Evolutionary conservation across 2,797 vertebrate species (phyloP).

Genomic region (Oceanodroma leucorhoa): DNA sequence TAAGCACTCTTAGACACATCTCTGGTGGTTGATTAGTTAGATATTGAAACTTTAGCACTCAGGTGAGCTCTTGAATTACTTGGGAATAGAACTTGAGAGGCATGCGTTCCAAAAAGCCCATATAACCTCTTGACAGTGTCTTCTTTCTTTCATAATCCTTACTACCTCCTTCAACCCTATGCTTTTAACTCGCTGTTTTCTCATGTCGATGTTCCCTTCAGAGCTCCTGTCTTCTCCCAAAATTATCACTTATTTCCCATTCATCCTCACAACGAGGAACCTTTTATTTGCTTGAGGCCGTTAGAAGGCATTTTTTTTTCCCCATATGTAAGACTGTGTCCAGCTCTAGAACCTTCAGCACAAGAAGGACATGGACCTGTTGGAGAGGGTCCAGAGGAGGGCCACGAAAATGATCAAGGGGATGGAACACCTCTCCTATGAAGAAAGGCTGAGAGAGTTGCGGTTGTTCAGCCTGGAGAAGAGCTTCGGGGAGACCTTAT

Average conservation of each 20-base stretch:
- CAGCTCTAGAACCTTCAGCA: too few relatives aligned
- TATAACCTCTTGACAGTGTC: neutral
- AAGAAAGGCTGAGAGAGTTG: too few relatives aligned
- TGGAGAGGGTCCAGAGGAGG: too few relatives aligned
- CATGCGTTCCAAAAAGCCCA: neutral
- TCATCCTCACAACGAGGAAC: neutral
- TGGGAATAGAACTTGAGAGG: neutral
- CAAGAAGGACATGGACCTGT: too few relatives aligned
- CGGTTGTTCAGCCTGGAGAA: too few relatives aligned
- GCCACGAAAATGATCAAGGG: too few relatives aligned
- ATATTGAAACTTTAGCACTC: neutral
- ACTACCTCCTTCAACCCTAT: neutral
- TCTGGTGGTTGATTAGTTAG: neutral
- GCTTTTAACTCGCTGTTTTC: neutral
- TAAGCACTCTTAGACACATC: neutral
- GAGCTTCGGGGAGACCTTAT: too few relatives aligned
- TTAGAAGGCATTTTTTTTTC: neutral
- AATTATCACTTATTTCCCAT: neutral
- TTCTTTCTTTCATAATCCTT: neutral
- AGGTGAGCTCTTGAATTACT: neutral
- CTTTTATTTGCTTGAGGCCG: neutral
- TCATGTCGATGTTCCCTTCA: neutral
- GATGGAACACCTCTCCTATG: too few relatives aligned
- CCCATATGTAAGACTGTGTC: neutral
- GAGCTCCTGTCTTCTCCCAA: neutral